Evolutionary conservation across 2,113 vertebrate species (phyloP), one percentile per base, ranked within the genome.

Genomic region (Psettodes erumei): DNA sequence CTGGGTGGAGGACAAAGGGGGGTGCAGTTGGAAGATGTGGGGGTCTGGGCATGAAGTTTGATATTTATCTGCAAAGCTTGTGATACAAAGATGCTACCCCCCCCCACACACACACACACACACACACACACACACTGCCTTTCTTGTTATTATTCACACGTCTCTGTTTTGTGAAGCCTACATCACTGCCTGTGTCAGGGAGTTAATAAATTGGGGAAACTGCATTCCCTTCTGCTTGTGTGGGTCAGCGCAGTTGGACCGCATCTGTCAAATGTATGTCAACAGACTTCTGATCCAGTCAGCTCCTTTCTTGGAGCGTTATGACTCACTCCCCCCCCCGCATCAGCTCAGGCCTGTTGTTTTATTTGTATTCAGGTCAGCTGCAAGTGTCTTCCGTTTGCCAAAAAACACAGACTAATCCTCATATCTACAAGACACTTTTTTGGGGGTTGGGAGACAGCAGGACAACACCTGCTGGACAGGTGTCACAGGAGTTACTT

Each of bases 1-100:
- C 59, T 77, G 70, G 58, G 61, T 62, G 35, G 71, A 74, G 73
- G 82, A 84, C 54, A 82, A 82, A 79, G 65, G 58, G 27, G 48
- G 48, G 53, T 70, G 61, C 35, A 3, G 3, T 42, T 53, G 21
- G 47, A 48, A 77, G 28, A 48, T 47, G 19, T 35, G 54, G 35
- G 54, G 50, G 45, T 69, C 21, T 60, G 45, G 38, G 50, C 25
- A 21, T 3, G 6, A 65, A 56, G 0, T 70, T 61, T 15, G 0
- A 64, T 63, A 33, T 75, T 72, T 37, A 65, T 82, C 59, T 70
- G 7, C 3, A 55, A 54, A 53, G 38, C 37, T 42, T 78, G 61
- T 61, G 61, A 70, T 58, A 70, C 40, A 1, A 55, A 56, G 65
- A 43, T 47, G 25, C 5, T n/a, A n/a, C n/a, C n/a, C n/a, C n/a